These are phyloP conservation scores for Acipenser oxyrinchus DNA, from an alignment of 2,797 vertebrate species.

Conservation along the genomic window DNA sequence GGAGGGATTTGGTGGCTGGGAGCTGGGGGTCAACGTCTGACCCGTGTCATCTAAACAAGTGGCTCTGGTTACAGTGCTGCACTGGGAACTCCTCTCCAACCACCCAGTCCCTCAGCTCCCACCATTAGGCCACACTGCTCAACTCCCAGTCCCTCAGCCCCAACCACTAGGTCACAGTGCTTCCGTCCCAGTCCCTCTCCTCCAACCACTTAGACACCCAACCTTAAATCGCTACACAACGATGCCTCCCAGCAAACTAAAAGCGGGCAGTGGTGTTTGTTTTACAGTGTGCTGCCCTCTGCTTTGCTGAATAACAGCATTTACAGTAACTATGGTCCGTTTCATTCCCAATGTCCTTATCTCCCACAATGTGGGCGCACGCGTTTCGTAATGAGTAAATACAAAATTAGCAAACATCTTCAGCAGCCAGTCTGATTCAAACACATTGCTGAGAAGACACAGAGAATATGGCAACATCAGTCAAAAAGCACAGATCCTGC, in stretches of 20 bases:
- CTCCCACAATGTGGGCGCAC: slow-evolving; percentile 13
- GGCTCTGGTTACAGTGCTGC: not conserved
- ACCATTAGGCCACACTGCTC: too few species aligned
- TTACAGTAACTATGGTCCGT: not conserved
- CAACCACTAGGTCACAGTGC: not conserved
- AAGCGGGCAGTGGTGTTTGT: not conserved
- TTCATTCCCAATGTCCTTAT: slow-evolving; percentile 15
- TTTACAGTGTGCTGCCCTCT: not conserved
- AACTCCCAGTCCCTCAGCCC: not conserved
- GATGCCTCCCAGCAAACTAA: not conserved
- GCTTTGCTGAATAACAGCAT: too few species aligned
- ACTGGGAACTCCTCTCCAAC: not conserved
- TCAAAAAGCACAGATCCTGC: too few species aligned
- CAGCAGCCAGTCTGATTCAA: too few species aligned
- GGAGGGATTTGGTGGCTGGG: not conserved
- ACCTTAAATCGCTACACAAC: slow-evolving; percentile 3
- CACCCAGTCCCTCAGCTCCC: too few species aligned
- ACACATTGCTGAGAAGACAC: too few species aligned
- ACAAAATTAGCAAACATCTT: slow-evolving; percentile 1
- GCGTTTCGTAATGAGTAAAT: slow-evolving; percentile 28
- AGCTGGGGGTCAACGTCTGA: not conserved
- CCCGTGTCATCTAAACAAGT: not conserved
- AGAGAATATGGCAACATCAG: too few species aligned
- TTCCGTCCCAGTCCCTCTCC: not conserved
- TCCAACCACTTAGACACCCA: not conserved